Conservation (phyloP, 2,113 vertebrate genomes). For the Tetrao urogallus region DNA sequence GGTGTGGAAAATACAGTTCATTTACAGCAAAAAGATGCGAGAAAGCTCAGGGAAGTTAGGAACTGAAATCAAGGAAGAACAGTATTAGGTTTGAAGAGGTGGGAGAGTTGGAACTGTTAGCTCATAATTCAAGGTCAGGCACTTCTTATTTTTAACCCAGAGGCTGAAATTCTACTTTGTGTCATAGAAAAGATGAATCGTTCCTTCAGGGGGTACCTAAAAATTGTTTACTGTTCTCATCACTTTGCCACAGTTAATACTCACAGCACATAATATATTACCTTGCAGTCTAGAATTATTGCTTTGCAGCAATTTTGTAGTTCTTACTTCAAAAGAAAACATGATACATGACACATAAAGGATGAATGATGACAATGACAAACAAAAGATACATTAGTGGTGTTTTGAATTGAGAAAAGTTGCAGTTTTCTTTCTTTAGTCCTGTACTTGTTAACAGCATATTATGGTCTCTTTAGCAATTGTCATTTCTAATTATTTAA, state of each 20-base stretch:
- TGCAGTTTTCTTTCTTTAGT: background rate
- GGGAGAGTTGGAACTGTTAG: slow-evolving; percentile 23
- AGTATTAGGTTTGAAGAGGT: slow-evolving; percentile 19
- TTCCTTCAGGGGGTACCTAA: slow-evolving; percentile 49
- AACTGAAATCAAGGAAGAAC: slow-evolving; percentile 20
- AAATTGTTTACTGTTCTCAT: slow-evolving; percentile 69
- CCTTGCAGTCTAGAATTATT: slow-evolving; percentile 61
- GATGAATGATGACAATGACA: slow-evolving; percentile 32
- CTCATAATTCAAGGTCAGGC: slow-evolving; percentile 50
- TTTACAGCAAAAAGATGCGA: background rate
- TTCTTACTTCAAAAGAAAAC: slow-evolving; percentile 61
- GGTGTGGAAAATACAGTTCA: background rate
- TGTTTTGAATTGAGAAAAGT: background rate
- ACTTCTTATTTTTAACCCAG: slow-evolving; percentile 52
- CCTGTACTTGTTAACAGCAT: background rate
- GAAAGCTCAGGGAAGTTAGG: slow-evolving; percentile 9
- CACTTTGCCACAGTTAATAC: slow-evolving; percentile 62
- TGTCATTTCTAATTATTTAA: background rate
- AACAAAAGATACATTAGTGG: slow-evolving; percentile 34
- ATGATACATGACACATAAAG: slow-evolving; percentile 35
- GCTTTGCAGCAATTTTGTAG: slow-evolving; percentile 54
- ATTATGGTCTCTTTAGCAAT: background rate
- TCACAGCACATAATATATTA: slow-evolving; percentile 64
- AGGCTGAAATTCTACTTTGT: slow-evolving; percentile 43
- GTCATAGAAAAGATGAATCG: slow-evolving; percentile 55